phyloP scores from a whole-genome alignment of 2,797 vertebrate genomes.

The Diceros bicornis region DNA sequence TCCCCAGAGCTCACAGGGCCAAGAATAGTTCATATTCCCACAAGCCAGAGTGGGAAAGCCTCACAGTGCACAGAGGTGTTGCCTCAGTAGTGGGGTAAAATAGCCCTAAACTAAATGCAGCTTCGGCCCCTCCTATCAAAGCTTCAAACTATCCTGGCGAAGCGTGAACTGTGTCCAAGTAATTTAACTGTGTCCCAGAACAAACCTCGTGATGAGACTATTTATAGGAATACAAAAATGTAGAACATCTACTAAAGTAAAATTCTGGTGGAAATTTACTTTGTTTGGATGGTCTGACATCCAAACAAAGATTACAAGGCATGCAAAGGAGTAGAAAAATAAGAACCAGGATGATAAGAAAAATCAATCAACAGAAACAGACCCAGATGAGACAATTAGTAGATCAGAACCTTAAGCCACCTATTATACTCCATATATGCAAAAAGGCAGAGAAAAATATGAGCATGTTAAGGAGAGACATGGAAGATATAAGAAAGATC shows the following conservation, averaged over 20 bases:
- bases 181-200: slow-evolving; percentile 6
- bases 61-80: neutral
- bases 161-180: neutral
- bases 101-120: neutral
- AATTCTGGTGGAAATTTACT: no score
- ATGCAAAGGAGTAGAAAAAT: neutral
- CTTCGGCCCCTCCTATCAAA: neutral
- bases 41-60: neutral
- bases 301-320: neutral
- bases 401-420: neutral
- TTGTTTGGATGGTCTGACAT: no score
- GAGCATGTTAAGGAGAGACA: neutral
- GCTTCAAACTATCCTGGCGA: neutral
- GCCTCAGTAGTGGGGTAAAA: neutral
- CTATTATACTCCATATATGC: neutral
- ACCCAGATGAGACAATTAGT: neutral
- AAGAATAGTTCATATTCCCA: neutral
- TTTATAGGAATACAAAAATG: neutral
- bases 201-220: neutral
- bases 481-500: neutral
- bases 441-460: neutral
- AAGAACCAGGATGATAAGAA: neutral
- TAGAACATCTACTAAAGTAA: neutral
- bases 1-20: neutral
- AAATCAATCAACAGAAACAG: neutral